Percentiles rank a stretch among this genome's conserved stretches.
These are phyloP conservation scores for Lasioglossum figueresi DNA, from an alignment of 2,888 invertebrate genomes.

Conservation along the genomic window DNA sequence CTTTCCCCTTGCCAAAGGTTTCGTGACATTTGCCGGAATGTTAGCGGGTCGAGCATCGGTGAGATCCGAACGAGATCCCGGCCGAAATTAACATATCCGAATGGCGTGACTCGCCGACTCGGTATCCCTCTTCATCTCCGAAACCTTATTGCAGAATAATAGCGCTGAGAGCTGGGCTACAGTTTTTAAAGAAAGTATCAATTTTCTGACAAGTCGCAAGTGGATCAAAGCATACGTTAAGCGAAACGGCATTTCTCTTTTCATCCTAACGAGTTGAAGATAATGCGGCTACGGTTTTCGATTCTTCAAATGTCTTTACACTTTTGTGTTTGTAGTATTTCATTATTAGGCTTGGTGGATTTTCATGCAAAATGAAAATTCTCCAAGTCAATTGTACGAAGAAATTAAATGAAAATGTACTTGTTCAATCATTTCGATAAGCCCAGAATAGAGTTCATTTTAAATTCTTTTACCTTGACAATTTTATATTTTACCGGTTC, in stretches of 20 bases:
- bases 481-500: no score
- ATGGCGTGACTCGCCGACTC: not conserved
- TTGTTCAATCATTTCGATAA: no score
- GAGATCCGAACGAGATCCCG: slow-evolving; percentile 26
- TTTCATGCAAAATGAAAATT: no score
- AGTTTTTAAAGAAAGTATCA: not conserved
- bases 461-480: no score
- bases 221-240: no score
- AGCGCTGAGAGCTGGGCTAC: not conserved
- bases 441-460: no score
- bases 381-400: no score
- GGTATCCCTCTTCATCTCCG: not conserved
- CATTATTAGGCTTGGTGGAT: no score
- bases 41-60: slow-evolving; percentile 49
- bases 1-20: slow-evolving; percentile 45
- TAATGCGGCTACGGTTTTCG: not conserved
- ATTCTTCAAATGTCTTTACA: no score
- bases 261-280: not conserved
- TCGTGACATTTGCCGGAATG: slow-evolving; percentile 66
- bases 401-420: no score
- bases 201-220: not conserved
- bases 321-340: no score
- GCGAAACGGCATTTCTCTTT: no score
- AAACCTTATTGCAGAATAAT: not conserved
- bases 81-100: not conserved